Base-by-base conservation (phyloP, 1,140 invertebrate species). In the Schlechtendalia chinensis region DNA sequence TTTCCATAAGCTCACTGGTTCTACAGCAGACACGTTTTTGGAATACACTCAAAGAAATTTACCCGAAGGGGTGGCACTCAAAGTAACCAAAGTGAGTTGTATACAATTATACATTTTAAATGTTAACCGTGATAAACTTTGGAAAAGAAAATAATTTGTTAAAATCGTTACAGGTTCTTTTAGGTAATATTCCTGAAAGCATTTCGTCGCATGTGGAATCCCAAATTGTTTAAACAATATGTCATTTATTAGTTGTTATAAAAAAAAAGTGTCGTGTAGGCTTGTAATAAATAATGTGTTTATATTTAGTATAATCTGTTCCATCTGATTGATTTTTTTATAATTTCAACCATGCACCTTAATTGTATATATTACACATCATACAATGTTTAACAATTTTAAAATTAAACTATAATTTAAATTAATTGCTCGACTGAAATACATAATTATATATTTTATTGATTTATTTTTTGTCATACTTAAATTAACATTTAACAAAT, bases 1-100 rank as follows among this genome's bases (percentile, higher is more conserved):
- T 84, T 91, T 97, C 69, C 88, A 91, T 82, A 89, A 91, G 83
- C 84, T 99, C 5, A 99, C 98, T 3, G 96, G 95, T 24, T 98
- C 96, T 12, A 99, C 97, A 27, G 92, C 96, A 67, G 94, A 96
- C 83, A 98, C 97, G 27, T 96, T 95, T 86, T 87, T 99, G 45
- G 98, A 99, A 87, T 99, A 99, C 86, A 92, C 98, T 80, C 90
- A 99, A 85, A 89, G 97, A 83, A 99, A 99, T 89, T 88, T 99
- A 82, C 98, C 98, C 0, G 98, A 99, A 90, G 97, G 97, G 80
- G 93, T 98, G 69, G 93, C 94, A 24, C 91, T 99, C 87, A 97
- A 97, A 90, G 93, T 97, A 6, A 95, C 94, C 17, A 96, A 93
- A 89, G 91, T 93, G 84, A 84, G 81, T 81, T 53, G 53, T 24